Conservation (phyloP, 2,797 vertebrate genomes). For the Rhadinocentrus ornatus region DNA sequence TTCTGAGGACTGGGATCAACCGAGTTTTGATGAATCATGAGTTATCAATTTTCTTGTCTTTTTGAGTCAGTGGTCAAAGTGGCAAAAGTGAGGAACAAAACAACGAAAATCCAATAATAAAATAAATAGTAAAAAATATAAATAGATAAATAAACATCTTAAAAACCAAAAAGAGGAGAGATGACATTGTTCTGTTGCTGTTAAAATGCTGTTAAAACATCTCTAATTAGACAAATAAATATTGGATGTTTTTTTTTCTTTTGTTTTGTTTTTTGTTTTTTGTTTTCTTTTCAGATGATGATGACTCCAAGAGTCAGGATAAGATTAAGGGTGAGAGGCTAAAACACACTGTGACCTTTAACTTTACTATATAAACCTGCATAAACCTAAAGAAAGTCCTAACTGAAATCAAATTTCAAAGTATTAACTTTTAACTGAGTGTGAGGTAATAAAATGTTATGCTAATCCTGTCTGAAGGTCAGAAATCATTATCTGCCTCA, state of each 20-base stretch:
- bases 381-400: conserved; percentile 45
- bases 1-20: too few relatives aligned
- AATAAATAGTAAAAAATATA: not conserved
- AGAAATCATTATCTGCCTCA: not conserved
- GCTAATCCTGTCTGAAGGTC: not conserved
- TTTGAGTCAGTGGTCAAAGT: too few relatives aligned
- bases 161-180: not conserved
- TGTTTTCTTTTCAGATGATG: conserved; percentile 83
- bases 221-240: conserved; percentile 55
- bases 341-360: conserved; percentile 56
- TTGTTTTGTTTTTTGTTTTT: conserved; percentile 16
- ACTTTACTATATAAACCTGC: conserved; percentile 47
- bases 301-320: conserved; percentile 85
- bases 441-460: not conserved
- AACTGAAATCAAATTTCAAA: not conserved
- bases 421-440: conserved; percentile 1
- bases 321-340: conserved; percentile 83
- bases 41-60: too few relatives aligned
- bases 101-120: too few relatives aligned
- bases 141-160: not conserved
- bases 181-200: not conserved
- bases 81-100: too few relatives aligned
- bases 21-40: too few relatives aligned
- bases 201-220: conserved; percentile 26
- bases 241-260: conserved; percentile 25